These are phyloP conservation scores for Tyrannus savana DNA, from an alignment of 2,113 vertebrate genomes.

Conservation along the genomic window DNA sequence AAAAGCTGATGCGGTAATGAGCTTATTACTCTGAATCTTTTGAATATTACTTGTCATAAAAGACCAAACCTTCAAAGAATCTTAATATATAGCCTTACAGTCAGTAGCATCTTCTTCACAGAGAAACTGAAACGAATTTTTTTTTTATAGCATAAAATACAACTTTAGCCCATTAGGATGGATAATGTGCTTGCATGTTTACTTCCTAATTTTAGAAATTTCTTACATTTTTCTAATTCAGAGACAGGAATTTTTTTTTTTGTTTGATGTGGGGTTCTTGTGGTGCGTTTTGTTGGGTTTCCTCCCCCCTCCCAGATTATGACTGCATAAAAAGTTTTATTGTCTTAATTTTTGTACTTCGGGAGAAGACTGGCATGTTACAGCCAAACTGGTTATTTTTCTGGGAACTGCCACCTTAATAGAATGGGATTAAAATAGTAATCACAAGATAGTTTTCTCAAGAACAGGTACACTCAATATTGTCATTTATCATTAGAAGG, in stretches of 20 bases:
- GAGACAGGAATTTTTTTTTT: background rate
- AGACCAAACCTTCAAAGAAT: fast-evolving
- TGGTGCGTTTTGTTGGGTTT: background rate
- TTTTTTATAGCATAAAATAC: background rate
- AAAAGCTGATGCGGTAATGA: background rate
- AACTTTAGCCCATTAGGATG: background rate
- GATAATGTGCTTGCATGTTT: background rate
- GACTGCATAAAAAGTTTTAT: background rate
- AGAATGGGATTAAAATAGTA: background rate
- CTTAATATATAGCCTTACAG: background rate
- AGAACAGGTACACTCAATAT: background rate
- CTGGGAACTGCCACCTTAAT: background rate
- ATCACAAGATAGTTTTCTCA: background rate
- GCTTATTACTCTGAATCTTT: background rate
- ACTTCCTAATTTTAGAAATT: background rate
- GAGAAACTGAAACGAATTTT: background rate
- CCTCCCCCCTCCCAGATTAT: background rate
- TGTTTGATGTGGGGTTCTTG: background rate
- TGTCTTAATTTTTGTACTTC: background rate
- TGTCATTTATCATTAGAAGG: background rate
- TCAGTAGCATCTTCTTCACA: background rate
- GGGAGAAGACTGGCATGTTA: background rate
- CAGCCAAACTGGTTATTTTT: background rate
- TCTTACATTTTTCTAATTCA: background rate
- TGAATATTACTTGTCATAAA: background rate